phyloP scores from a whole-genome alignment of 2,888 invertebrate species.

The Plagodis pulveraria region DNA sequence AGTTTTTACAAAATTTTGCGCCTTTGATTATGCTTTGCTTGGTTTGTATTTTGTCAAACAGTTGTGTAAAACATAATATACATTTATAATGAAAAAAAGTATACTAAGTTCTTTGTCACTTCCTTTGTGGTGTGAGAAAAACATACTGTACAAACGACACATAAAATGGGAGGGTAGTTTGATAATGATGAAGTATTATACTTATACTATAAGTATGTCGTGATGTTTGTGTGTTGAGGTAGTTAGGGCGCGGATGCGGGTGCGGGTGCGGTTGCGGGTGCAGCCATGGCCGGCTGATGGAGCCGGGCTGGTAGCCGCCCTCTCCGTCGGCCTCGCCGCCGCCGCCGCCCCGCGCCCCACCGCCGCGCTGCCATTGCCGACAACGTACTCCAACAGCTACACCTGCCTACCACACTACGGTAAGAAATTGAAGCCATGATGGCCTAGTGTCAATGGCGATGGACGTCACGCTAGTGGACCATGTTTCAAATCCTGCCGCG shows the following conservation, averaged over 20 bases:
- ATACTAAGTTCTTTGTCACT: too few species aligned
- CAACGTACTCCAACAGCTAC: slow-evolving; percentile 74
- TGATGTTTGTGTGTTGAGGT: slow-evolving; percentile 50
- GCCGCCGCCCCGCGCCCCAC: slow-evolving; percentile 75
- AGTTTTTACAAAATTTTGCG: slow-evolving; percentile 16
- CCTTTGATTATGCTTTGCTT: slow-evolving; percentile 1
- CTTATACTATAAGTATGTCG: neutral
- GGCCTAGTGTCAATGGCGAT: neutral
- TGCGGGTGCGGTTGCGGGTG: slow-evolving; percentile 72
- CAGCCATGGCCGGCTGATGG: slow-evolving; percentile 80
- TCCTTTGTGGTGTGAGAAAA: too few species aligned
- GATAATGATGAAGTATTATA: too few species aligned
- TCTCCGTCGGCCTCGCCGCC: slow-evolving; percentile 79
- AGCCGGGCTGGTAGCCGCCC: slow-evolving; percentile 76
- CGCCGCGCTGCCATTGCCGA: slow-evolving; percentile 79
- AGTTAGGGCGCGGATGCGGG: slow-evolving; percentile 75
- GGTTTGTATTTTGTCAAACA: too few species aligned
- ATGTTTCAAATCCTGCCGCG: too few species aligned
- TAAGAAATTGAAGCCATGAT: slow-evolving; percentile 33
- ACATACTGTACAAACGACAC: too few species aligned
- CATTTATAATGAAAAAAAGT: too few species aligned
- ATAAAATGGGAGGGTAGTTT: too few species aligned
- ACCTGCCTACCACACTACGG: slow-evolving; percentile 78
- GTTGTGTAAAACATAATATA: too few species aligned
- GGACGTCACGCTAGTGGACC: neutral